Conservation (phyloP, 2,113 vertebrate species). For the Hepsetus odoe region DNA sequence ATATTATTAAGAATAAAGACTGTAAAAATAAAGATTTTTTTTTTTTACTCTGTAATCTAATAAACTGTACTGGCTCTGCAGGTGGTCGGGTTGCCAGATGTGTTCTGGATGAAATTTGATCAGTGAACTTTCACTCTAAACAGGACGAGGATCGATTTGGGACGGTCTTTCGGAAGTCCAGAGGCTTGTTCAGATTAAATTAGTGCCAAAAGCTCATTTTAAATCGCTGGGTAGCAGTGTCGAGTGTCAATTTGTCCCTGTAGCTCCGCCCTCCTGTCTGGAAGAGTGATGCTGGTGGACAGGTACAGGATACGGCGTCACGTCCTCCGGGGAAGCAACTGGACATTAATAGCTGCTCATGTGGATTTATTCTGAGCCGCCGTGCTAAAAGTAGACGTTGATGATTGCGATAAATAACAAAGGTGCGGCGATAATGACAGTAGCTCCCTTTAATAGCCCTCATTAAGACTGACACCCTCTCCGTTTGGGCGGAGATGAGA, state of each 20-base stretch:
- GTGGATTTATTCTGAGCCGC: constrained; percentile 57
- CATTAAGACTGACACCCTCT: constrained; percentile 65
- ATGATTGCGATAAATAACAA: constrained; percentile 72
- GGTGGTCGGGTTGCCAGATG: neutral
- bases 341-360: constrained; percentile 58
- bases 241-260: constrained; percentile 8
- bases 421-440: constrained; percentile 62
- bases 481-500: constrained; percentile 46
- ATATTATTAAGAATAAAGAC: too few species aligned
- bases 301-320: constrained; percentile 34
- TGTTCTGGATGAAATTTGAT: neutral
- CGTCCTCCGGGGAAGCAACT: constrained; percentile 55
- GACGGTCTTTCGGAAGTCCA: neutral
- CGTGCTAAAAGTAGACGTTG: constrained; percentile 62
- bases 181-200: constrained; percentile 13
- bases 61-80: neutral
- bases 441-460: constrained; percentile 70
- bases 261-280: constrained; percentile 22
- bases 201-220: constrained; percentile 26
- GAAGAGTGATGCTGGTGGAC: constrained; percentile 39
- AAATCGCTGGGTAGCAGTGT: neutral
- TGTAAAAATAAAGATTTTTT: too few species aligned
- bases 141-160: constrained; percentile 6
- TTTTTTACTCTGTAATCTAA: neutral
- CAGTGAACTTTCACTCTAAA: neutral